Percentiles rank a stretch among this genome's conserved stretches.
phyloP scores from a whole-genome alignment of 2,888 invertebrate species.

The Fabriciana adippe region DNA sequence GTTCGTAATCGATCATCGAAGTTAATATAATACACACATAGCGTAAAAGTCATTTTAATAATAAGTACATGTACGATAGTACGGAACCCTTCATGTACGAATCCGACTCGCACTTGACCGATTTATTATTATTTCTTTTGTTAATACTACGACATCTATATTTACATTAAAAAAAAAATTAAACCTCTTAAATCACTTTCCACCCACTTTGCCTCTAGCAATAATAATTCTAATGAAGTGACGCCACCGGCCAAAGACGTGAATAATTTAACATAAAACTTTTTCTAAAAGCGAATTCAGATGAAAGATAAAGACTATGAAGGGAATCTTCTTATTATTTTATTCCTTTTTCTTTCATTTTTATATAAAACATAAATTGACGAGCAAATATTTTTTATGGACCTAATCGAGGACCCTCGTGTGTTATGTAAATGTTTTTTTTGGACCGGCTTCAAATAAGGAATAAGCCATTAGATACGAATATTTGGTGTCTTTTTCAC shows the following conservation, averaged over 20 bases:
- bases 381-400: slow-evolving; percentile 46
- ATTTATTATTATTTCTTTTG: too few species aligned
- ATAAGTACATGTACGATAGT: too few species aligned
- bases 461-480: too few species aligned
- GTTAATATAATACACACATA: too few species aligned
- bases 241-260: slow-evolving; percentile 27
- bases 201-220: slow-evolving; percentile 39
- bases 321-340: slow-evolving; percentile 42
- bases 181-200: slow-evolving; percentile 42
- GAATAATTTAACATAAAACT: slow-evolving; percentile 43
- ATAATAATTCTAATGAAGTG: slow-evolving; percentile 31
- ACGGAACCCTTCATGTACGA: too few species aligned
- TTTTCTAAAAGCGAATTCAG: slow-evolving; percentile 37
- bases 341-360: slow-evolving; percentile 40
- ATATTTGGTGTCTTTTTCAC: too few species aligned
- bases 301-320: slow-evolving; percentile 41
- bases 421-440: slow-evolving; percentile 36
- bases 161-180: slow-evolving; percentile 2
- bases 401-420: slow-evolving; percentile 38
- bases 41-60: too few species aligned
- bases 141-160: neutral
- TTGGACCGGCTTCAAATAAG: slow-evolving; percentile 15
- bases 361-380: slow-evolving; percentile 44
- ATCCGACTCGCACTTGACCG: too few species aligned
- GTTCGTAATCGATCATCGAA: too few species aligned